Evolutionary conservation across 2,888 invertebrate genomes (phyloP).

Genomic region (Colostygia pectinataria): DNA sequence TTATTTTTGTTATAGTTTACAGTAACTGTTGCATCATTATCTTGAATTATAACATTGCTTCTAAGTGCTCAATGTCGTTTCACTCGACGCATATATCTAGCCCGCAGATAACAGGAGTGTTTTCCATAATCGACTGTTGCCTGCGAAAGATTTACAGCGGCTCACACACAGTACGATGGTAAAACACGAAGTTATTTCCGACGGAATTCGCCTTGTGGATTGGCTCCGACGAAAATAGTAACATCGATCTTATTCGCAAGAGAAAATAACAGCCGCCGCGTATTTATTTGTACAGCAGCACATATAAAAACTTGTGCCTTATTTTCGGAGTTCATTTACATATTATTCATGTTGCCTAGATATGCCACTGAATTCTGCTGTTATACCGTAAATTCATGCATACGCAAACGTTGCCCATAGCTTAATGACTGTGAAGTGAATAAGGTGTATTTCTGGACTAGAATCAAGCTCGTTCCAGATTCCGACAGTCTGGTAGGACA

Average conservation of each 20-base stretch:
- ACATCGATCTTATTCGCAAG: constrained; percentile 74
- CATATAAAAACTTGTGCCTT: constrained; percentile 54
- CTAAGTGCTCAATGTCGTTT: constrained; percentile 48
- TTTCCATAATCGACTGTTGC: constrained; percentile 68
- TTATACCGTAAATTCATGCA: neutral
- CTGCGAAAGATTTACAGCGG: constrained; percentile 71
- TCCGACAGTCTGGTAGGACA: constrained; percentile 21
- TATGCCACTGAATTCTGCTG: constrained; percentile 18
- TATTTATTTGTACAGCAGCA: constrained; percentile 65
- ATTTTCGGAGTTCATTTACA: constrained; percentile 53
- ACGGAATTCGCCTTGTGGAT: constrained; percentile 76
- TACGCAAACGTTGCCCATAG: neutral
- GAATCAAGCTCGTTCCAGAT: neutral
- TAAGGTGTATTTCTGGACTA: neutral
- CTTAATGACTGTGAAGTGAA: neutral
- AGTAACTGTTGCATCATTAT: constrained; percentile 43
- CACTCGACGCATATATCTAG: constrained; percentile 43
- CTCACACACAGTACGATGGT: constrained; percentile 55
- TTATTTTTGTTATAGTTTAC: constrained; percentile 38
- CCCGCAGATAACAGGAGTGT: constrained; percentile 56
- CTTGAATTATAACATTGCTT: constrained; percentile 40
- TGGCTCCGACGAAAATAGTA: constrained; percentile 75
- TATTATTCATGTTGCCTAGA: constrained; percentile 36
- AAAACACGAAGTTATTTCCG: constrained; percentile 74
- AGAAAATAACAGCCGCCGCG: constrained; percentile 60